These are phyloP conservation scores for Phyllopteryx taeniolatus DNA, from an alignment of 2,113 vertebrate genomes.

Conservation along the genomic window DNA sequence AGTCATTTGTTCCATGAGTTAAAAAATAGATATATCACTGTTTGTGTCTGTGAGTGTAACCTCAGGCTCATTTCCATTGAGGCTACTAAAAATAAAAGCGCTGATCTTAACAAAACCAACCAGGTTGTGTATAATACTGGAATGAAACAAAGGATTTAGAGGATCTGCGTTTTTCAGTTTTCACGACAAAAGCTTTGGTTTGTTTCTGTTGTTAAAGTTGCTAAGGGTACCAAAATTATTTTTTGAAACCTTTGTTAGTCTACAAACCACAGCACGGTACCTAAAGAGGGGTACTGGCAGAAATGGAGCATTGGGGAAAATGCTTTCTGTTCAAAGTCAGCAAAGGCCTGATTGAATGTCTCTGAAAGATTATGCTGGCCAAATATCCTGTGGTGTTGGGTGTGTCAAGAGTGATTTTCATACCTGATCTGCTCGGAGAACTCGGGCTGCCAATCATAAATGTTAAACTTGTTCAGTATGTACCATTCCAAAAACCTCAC, in stretches of 20 bases:
- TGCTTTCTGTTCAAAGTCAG: background rate
- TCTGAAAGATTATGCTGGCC: too few species aligned
- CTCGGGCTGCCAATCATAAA: too few species aligned
- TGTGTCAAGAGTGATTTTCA: too few species aligned
- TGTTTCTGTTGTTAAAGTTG: background rate
- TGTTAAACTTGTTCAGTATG: too few species aligned
- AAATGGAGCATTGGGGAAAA: background rate
- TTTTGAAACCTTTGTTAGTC: background rate
- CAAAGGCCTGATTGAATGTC: too few species aligned
- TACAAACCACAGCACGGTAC: background rate
- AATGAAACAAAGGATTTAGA: conserved; percentile 31
- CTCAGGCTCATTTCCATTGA: conserved; percentile 42
- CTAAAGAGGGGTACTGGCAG: background rate
- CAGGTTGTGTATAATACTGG: conserved; percentile 30
- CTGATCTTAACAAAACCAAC: conserved; percentile 32
- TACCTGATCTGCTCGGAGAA: too few species aligned
- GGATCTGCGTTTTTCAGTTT: background rate
- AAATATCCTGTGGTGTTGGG: too few species aligned
- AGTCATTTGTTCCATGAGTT: conserved; percentile 9
- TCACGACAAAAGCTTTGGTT: background rate
- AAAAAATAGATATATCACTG: conserved; percentile 18
- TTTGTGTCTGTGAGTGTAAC: conserved; percentile 11
- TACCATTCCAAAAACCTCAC: too few species aligned
- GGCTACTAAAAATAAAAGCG: conserved; percentile 51
- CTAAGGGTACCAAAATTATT: background rate